Base-by-base conservation (phyloP, 2,888 invertebrate species). In the Myopa tessellatipennis region DNA sequence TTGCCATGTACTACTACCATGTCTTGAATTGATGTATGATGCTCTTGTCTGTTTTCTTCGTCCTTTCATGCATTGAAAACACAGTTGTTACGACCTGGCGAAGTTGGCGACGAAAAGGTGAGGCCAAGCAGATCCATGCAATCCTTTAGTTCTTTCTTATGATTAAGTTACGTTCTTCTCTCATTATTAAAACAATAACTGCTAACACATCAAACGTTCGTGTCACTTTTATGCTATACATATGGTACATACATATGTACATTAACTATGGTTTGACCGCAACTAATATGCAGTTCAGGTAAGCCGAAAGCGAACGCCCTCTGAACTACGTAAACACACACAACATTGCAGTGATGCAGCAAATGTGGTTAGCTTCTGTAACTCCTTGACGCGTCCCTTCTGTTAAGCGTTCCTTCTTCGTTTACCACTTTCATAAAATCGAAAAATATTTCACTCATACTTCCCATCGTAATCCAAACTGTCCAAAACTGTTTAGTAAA, bases 61-160 rank as follows among this genome's bases (percentile, higher is more conserved):
- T 60, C 55, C 58, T 76, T 71, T 61, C 71, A 71, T 72, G 61
- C 78, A 82, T 81, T 78, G 77, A 77, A 77, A 71, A 77, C 73
- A 67, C 5, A 89, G 89, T 88, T 89, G 91, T 93, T 94, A 91
- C 93, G 94, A 90, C 94, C 94, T 89, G 94, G 94, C 90, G 94
- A 94, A 91, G 92, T 94, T 90, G 93, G 88, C 84, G 88, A 94
- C 90, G 90, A 91, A 89, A 94, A 94, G 94, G 94, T 94, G 89
- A 89, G 89, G 26, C 34, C n/a, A 4, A 61, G 8, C 5, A 26
- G 26, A 18, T 61, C n/a, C 61, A 6, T 61, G 14, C 61, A 61
- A 10, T 1, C 58, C 6, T n/a, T 61, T 61, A 34, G 5, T 61
- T 26, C 26, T 10, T 45, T 1, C 7, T 45, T 45, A 10, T 10